phyloP scores from a whole-genome alignment of 2,888 invertebrate genomes.

The Noctua pronuba region DNA sequence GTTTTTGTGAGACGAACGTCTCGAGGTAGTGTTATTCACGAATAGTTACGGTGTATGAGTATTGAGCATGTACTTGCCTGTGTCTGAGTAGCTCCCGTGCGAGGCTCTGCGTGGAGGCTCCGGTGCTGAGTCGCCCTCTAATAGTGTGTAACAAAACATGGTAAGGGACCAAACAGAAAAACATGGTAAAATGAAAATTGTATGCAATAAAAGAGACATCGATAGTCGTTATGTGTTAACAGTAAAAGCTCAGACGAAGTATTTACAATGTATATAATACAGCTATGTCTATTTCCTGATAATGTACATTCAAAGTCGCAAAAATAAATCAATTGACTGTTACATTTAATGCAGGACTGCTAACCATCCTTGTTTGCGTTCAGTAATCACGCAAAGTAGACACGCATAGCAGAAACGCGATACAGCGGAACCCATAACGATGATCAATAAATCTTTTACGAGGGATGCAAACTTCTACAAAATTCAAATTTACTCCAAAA shows the following conservation, averaged over 20 bases:
- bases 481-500: constrained; percentile 83
- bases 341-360: constrained; percentile 57
- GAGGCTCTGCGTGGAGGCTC: constrained; percentile 92
- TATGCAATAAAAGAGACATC: constrained; percentile 63
- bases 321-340: constrained; percentile 25
- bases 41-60: constrained; percentile 32
- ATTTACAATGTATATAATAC: constrained; percentile 26
- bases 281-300: neutral
- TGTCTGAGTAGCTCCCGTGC: constrained; percentile 89
- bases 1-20: constrained; percentile 33
- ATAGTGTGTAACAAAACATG: constrained; percentile 82
- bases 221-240: constrained; percentile 65
- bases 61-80: constrained; percentile 86
- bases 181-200: constrained; percentile 67
- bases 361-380: constrained; percentile 61
- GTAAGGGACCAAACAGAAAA: constrained; percentile 77
- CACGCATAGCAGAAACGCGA: constrained; percentile 77
- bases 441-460: constrained; percentile 79
- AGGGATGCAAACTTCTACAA: constrained; percentile 69
- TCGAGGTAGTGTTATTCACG: constrained; percentile 41
- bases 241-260: constrained; percentile 32
- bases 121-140: constrained; percentile 92
- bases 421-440: constrained; percentile 73
- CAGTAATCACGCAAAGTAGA: constrained; percentile 60
- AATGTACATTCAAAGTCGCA: constrained; percentile 2